Evolutionary conservation across 1,140 invertebrate species (phyloP).

Genomic region (Diabrotica virgifera): DNA sequence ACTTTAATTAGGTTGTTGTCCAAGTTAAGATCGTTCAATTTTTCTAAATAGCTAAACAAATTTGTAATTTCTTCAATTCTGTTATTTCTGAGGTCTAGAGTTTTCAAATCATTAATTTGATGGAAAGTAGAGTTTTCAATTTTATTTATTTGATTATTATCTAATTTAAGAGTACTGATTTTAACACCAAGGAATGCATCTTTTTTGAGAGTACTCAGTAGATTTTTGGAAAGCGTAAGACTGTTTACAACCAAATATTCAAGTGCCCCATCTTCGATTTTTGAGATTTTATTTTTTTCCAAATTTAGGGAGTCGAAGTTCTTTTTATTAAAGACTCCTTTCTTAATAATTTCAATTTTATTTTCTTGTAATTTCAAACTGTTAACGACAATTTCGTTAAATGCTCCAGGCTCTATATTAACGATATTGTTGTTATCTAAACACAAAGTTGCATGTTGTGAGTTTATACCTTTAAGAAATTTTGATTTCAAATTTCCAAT

Average conservation of each 20-base stretch:
- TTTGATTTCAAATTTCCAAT: too few relatives aligned
- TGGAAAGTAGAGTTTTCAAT: neutral
- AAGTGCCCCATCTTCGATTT: conserved; percentile 1
- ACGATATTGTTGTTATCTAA: too few relatives aligned
- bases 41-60: neutral
- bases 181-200: neutral
- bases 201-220: neutral
- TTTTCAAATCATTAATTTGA: neutral
- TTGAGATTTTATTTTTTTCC: conserved; percentile 1
- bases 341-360: too few relatives aligned
- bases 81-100: neutral
- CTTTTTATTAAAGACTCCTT: too few relatives aligned
- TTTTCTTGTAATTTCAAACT: too few relatives aligned
- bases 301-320: neutral
- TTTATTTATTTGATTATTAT: neutral
- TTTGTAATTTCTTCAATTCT: neutral
- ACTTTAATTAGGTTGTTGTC: too few relatives aligned
- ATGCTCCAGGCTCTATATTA: too few relatives aligned
- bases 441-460: too few relatives aligned
- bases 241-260: neutral
- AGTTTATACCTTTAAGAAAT: too few relatives aligned
- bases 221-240: neutral
- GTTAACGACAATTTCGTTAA: too few relatives aligned
- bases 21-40: too few relatives aligned
- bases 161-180: neutral